Evolutionary conservation across 2,888 invertebrate genomes (phyloP).

Genomic region (Pseudeuparius sepicola): DNA sequence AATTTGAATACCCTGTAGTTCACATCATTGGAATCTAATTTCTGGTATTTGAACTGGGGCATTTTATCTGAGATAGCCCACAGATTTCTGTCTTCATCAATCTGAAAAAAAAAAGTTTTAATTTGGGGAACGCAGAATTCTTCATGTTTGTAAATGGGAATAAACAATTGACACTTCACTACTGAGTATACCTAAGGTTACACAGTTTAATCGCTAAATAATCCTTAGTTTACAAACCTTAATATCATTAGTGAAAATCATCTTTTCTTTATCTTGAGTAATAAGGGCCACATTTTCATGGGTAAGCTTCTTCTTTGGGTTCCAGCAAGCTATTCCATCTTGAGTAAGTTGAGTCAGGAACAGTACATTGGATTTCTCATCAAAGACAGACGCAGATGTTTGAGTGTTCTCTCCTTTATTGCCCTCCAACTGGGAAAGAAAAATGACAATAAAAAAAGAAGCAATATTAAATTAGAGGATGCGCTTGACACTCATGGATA

Average conservation of each 20-base stretch:
- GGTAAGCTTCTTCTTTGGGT: slow-evolving; percentile 53
- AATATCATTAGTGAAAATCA: slow-evolving; percentile 71
- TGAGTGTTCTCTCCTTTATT: slow-evolving; percentile 62
- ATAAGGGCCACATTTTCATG: slow-evolving; percentile 57
- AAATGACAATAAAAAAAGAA: too few species aligned
- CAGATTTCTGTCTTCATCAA: slow-evolving; percentile 50
- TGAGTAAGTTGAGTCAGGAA: slow-evolving; percentile 71
- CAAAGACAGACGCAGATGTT: slow-evolving; percentile 63
- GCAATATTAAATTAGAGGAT: too few species aligned
- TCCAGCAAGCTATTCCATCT: slow-evolving; percentile 76
- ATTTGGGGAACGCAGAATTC: not conserved
- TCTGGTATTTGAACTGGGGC: slow-evolving; percentile 58
- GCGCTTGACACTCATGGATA: too few species aligned
- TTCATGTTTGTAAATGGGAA: too few species aligned
- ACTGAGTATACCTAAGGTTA: too few species aligned
- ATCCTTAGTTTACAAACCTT: slow-evolving; percentile 40
- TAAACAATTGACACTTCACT: too few species aligned
- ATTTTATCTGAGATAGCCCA: slow-evolving; percentile 73
- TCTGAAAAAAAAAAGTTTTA: slow-evolving; percentile 37
- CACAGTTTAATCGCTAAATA: not conserved
- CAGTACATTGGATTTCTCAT: slow-evolving; percentile 55
- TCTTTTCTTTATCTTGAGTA: slow-evolving; percentile 53
- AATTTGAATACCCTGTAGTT: slow-evolving; percentile 51
- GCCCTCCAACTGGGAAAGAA: slow-evolving; percentile 47
- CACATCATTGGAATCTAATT: slow-evolving; percentile 53